Evolutionary conservation across 2,888 invertebrate species (phyloP), one percentile per base, ranked within the genome.

Genomic region (Epistrophella euchroma): DNA sequence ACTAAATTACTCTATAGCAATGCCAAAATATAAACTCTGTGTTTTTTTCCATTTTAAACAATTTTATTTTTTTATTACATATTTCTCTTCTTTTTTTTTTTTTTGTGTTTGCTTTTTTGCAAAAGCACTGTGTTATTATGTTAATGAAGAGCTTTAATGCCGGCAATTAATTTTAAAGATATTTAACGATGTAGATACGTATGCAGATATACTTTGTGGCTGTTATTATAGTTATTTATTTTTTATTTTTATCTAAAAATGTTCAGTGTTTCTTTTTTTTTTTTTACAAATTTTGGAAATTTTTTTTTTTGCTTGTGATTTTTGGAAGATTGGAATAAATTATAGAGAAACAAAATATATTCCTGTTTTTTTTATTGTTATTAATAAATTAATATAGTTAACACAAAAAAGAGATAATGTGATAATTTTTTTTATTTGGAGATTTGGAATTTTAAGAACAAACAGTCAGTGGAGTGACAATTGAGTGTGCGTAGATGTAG

Each of bases 161-260:
- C 73, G 66, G 70, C 77, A 86, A 86, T 86, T 86, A 86, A 86
- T 86, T 86, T 86, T 74, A 62, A 86, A 86, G 85, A 86, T 86
- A 81, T 70, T 81, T 68, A 81, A 78, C 71, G 78, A 78, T 82
- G 82, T 86, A 73, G 32, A 66, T 47, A 32, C 10, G 11, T 56
- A 15, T 37, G 56, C 11, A 10, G 9, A 35, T 70, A 79, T 70
- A 78, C 35, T 60, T 58, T 64, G 56, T 77, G 70, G 75, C 64
- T 77, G 68, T 80, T 73, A 66, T 72, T 82, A 77, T 70, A 66
- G 37, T 79, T 77, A 58, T 71, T 82, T 77, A 52, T 70, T 35
- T 75, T 75, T 68, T 58, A 50, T 50, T 77, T 47, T 70, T 47
- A 56, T 47, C 35, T 43, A 55, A 74, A 77, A 76, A 74, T 50